Evolutionary conservation across 2,797 vertebrate genomes (phyloP).

Genomic region (Jordanella pulchra): DNA sequence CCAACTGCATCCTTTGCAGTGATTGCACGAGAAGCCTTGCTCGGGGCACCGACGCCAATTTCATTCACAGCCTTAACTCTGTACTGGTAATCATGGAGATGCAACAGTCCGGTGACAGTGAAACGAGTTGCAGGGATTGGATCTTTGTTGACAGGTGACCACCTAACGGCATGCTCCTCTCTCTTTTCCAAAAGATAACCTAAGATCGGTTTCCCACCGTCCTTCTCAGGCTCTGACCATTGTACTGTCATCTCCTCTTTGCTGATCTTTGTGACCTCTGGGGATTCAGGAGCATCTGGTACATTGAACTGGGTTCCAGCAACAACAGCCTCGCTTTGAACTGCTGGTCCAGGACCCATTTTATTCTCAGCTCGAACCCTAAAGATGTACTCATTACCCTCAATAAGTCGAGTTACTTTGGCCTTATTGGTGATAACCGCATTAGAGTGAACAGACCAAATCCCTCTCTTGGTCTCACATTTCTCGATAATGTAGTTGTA

Average conservation of each 20-base stretch:
- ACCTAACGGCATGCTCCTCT: constrained; percentile 89
- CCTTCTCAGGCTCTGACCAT: constrained; percentile 92
- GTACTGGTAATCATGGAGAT: constrained; percentile 96
- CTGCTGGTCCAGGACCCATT: constrained; percentile 96
- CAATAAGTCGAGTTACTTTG: constrained; percentile 91
- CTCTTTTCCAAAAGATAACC: constrained; percentile 96
- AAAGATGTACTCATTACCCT: constrained; percentile 97
- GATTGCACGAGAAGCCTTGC: constrained; percentile 91
- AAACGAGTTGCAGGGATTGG: constrained; percentile 85
- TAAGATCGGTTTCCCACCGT: constrained; percentile 94
- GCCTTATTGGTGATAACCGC: constrained; percentile 87
- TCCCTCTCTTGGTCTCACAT: constrained; percentile 95
- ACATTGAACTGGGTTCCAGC: constrained; percentile 92
- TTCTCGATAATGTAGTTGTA: constrained; percentile 99
- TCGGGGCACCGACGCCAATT: constrained; percentile 90
- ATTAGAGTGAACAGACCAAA: constrained; percentile 94
- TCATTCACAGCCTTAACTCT: constrained; percentile 98
- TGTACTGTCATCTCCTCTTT: constrained; percentile 96
- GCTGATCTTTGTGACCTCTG: constrained; percentile 90
- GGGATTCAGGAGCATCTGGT: constrained; percentile 90
- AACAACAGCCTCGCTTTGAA: constrained; percentile 89
- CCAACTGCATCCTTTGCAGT: constrained; percentile 93
- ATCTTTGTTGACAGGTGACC: constrained; percentile 93
- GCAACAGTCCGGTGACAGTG: constrained; percentile 91
- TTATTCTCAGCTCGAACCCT: constrained; percentile 98